Conservation (phyloP, 2,888 invertebrate genomes). For the Icerya purchasi region DNA sequence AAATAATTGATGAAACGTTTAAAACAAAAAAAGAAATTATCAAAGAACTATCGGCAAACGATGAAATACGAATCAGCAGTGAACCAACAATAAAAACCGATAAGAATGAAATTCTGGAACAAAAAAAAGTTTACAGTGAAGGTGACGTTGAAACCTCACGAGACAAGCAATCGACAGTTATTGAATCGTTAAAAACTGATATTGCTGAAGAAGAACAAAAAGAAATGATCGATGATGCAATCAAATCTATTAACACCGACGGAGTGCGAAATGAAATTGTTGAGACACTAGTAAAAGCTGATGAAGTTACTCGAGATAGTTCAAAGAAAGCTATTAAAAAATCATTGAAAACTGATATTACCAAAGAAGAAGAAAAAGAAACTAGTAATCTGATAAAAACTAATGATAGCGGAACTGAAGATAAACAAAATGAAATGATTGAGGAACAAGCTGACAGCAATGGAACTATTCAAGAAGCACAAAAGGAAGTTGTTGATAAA, state of each 20-base stretch:
- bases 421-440: constrained; percentile 19
- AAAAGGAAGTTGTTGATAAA: constrained; percentile 24
- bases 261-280: constrained; percentile 9
- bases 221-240: constrained; percentile 9
- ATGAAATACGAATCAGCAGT: too few species aligned
- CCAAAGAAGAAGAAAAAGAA: constrained; percentile 11
- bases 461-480: constrained; percentile 20
- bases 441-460: constrained; percentile 21
- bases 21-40: too few species aligned
- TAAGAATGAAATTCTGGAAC: too few species aligned
- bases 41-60: too few species aligned
- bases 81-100: too few species aligned
- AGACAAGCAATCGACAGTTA: too few species aligned
- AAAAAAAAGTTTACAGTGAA: too few species aligned
- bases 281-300: constrained; percentile 5
- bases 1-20: too few species aligned
- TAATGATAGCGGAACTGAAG: constrained; percentile 22
- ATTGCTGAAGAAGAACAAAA: constrained; percentile 10
- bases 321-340: constrained; percentile 19
- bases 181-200: too few species aligned
- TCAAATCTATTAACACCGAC: constrained; percentile 10
- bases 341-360: constrained; percentile 20
- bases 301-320: constrained; percentile 5
- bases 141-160: too few species aligned
- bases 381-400: constrained; percentile 17